Evolutionary conservation across 2,797 vertebrate genomes (phyloP).

Genomic region (Hippoglossus hippoglossus): DNA sequence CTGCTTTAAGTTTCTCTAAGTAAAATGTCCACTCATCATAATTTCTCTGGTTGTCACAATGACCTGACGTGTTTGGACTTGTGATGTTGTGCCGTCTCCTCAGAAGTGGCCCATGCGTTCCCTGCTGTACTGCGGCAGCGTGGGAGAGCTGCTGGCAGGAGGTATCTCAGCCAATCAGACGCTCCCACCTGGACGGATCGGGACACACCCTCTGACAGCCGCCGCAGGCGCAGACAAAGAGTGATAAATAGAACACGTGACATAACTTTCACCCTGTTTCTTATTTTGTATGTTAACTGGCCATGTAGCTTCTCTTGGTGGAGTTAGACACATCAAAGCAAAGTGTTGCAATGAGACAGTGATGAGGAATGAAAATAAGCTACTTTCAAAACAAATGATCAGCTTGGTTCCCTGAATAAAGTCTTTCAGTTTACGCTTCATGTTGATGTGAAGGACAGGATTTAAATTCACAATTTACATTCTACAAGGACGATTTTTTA

Average conservation of each 20-base stretch:
- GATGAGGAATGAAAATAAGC: background rate
- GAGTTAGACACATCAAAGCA: background rate
- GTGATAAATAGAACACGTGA: conserved; percentile 26
- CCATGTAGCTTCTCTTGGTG: background rate
- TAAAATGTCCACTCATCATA: background rate
- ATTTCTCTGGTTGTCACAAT: background rate
- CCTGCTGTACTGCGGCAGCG: conserved; percentile 86
- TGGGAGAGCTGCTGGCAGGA: conserved; percentile 75
- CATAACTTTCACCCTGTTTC: background rate
- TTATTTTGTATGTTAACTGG: background rate
- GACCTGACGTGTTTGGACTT: background rate
- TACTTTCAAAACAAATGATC: background rate
- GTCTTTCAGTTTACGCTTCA: background rate
- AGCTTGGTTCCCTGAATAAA: background rate
- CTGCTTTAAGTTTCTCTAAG: background rate
- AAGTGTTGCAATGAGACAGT: background rate
- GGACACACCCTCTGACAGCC: conserved; percentile 36
- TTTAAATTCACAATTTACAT: background rate
- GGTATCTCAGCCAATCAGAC: conserved; percentile 63
- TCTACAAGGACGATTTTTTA: conserved; percentile 15
- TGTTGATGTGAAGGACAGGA: conserved; percentile 7
- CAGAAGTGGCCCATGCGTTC: conserved; percentile 94
- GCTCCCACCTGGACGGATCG: conserved; percentile 44
- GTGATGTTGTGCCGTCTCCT: conserved; percentile 20
- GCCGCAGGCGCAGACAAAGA: conserved; percentile 53